phyloP scores from a whole-genome alignment of 1,140 invertebrate genomes.

The Aphelinus certus region DNA sequence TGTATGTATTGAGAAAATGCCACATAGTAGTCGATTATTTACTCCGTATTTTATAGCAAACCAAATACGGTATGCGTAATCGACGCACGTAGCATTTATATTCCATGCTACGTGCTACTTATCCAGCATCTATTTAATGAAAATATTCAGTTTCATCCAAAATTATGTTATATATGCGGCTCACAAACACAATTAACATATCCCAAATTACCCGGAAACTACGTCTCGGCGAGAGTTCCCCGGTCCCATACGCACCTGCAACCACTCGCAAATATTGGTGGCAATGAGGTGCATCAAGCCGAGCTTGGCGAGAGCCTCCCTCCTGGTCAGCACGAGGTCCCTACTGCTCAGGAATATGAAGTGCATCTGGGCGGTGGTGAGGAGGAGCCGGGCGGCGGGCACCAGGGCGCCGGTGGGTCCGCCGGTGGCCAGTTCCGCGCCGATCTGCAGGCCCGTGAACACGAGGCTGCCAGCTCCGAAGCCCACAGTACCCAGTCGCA shows the following conservation, averaged over 20 bases:
- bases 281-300: constrained; percentile 87
- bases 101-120: no score
- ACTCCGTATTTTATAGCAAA: no score
- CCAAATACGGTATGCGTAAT: no score
- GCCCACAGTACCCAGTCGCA: constrained; percentile 82
- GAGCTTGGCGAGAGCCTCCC: constrained; percentile 76
- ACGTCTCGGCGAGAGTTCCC: no score
- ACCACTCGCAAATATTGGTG: constrained; percentile 84
- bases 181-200: no score
- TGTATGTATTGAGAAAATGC: no score
- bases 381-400: constrained; percentile 68
- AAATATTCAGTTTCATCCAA: not conserved
- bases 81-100: no score
- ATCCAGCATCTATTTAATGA: no score
- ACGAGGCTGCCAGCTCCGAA: constrained; percentile 75
- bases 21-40: no score
- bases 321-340: constrained; percentile 71
- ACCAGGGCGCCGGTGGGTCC: constrained; percentile 67
- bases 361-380: constrained; percentile 74
- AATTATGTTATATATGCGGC: no score
- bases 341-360: constrained; percentile 74
- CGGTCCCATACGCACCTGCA: constrained; percentile 68
- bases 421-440: constrained; percentile 66
- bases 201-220: no score
- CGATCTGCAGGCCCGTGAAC: constrained; percentile 74